Percentiles rank a stretch among this genome's conserved stretches.
These are phyloP conservation scores for Dinothrombium tinctorium DNA, from an alignment of 1,140 invertebrate species.

Conservation along the genomic window DNA sequence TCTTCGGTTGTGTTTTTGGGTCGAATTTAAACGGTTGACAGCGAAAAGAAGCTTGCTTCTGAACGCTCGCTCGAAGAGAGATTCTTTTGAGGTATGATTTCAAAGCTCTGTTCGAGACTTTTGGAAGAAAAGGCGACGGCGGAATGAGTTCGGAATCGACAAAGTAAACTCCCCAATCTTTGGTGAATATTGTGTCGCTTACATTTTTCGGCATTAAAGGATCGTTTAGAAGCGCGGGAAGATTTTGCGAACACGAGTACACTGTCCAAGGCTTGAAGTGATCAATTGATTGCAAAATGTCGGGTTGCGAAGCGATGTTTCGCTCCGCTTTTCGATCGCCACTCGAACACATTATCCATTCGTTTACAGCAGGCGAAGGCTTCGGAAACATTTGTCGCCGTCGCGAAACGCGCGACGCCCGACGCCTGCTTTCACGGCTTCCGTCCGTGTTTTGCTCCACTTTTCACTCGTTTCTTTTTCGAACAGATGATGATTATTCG, in stretches of 20 bases:
- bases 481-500: no score
- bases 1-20: not conserved
- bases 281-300: no score
- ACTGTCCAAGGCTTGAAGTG: no score
- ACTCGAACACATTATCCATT: slow-evolving; percentile 21
- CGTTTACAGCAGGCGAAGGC: slow-evolving; percentile 20
- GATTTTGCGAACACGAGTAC: slow-evolving; percentile 52
- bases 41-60: not conserved
- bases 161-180: slow-evolving; percentile 90
- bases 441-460: no score
- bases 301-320: no score
- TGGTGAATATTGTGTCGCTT: slow-evolving; percentile 68
- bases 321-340: no score
- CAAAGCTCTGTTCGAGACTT: not conserved
- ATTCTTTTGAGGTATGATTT: slow-evolving; percentile 2
- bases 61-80: slow-evolving; percentile 18
- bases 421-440: no score
- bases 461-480: no score
- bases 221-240: slow-evolving; percentile 88
- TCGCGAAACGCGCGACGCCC: no score
- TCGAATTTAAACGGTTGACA: not conserved
- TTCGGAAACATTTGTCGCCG: not conserved
- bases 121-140: slow-evolving; percentile 17
- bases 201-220: slow-evolving; percentile 43
- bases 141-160: slow-evolving; percentile 51